Evolutionary conservation across 2,113 vertebrate genomes (phyloP), one percentile per base, ranked within the genome.

Genomic region (Chionomys nivalis): DNA sequence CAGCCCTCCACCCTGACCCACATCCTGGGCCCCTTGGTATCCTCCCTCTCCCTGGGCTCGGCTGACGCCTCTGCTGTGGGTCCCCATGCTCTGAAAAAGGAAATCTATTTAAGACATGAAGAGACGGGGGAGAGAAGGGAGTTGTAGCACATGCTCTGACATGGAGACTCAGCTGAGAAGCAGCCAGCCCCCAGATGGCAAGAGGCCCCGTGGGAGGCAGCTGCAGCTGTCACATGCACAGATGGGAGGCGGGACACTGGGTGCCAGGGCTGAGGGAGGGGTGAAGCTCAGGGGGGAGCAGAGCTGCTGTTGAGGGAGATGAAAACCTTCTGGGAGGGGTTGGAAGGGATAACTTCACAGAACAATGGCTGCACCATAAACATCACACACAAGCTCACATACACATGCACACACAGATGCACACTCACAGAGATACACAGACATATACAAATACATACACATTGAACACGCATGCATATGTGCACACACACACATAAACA

Each of bases 71-170:
- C 44, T 28, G 33, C 66, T 88, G 65, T 39, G 36, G 47, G 66
- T 72, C 86, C 47, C 66, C 47, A 4, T 55, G 47, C 44, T 72
- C 86, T 70, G 81, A 72, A 88, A 87, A 87, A 52, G 85, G 70
- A 88, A 88, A 52, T 88, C 86, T 72, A 88, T 88, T 88, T 88
- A 88, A 88, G 86, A 88, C 33, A 88, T 5, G 66, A 11, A 31
- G 65, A 70, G 33, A 14, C 21, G 33, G 86, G 85, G 44, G 44
- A 12, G 63, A 14, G 65, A 17, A 16, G 33, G 49, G 79, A 39
- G 55, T 82, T 87, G 66, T 55, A 16, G 47, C 86, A 72, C 86
- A 52, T 39, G 86, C 68, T 88, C 47, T 72, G 66, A 72, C 68
- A 88, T 16, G 52, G 68, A 73, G 68, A 39, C 47, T 88, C 86